Evolutionary conservation across 23 tunicate species (phyloP), one percentile per base, ranked within the genome.

Genomic region (Trididemnum miniatum): DNA sequence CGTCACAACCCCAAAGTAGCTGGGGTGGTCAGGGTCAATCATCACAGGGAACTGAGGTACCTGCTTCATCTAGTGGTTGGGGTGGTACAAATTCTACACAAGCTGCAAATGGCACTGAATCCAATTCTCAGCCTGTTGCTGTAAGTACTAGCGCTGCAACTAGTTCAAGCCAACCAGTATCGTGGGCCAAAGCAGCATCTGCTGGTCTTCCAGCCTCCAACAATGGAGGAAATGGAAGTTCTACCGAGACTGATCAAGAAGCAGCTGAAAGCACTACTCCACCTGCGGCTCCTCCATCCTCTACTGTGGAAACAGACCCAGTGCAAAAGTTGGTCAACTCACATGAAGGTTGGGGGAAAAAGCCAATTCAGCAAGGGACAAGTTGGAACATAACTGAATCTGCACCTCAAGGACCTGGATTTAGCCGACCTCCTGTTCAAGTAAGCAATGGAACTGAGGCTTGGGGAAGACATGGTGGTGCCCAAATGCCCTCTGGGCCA

Each of bases 281-380:
- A 27, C 76, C 65, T 0, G 37, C 54, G 0, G 20, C 88, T 18
- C 22, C 65, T 72, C 25, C 81, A 23, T 25, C 76, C 20, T 31
- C 76, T 38, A 25, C 77, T 33, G 35, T 35, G 1, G 91, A 87
- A 23, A 39, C 82, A 1, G 97, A 86, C 34, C 91, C 87, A 2
- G 83, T 92, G 0, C 97, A 92, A 28, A 85, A 87, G 82, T 73
- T 86, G 24, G 97, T 92, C 0, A 92, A 92, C 51, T 92, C 91
- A 20, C 97, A 92, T 83, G 97, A 92, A 77, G 97, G 97, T 36
- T 92, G 97, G 97, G 97, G 97, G 0, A 92, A 86, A 50, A 92
- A 72, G 71, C 97, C 97, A 20, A 83, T 92, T 35, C 97, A 87
- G 79, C 97, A 92, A 79, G 82, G 89, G 37, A 92, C 97, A 15